These are phyloP conservation scores for Cantharis lateralis DNA, from an alignment of 2,888 invertebrate species.

Conservation along the genomic window DNA sequence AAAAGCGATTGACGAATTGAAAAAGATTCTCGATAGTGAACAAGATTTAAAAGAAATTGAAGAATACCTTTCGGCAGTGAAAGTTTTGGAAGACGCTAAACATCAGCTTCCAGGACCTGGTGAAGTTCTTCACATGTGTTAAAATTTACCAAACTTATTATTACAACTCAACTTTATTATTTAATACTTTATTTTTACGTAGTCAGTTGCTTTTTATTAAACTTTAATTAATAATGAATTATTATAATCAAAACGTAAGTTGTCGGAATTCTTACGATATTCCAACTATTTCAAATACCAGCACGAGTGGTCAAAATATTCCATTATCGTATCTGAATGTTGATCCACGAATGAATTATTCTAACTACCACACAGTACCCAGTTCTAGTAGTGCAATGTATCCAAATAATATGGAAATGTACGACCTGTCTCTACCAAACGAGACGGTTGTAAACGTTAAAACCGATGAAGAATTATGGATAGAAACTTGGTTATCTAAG, in stretches of 20 bases:
- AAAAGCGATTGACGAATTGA: constrained; percentile 78
- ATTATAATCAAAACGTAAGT: constrained; percentile 13
- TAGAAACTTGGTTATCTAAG: constrained; percentile 52
- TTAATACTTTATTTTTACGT: not conserved
- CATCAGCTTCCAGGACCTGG: constrained; percentile 59
- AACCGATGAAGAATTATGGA: constrained; percentile 51
- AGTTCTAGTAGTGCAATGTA: not conserved
- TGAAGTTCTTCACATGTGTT: constrained; percentile 40
- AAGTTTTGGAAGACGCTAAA: constrained; percentile 70
- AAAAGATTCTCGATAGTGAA: constrained; percentile 73
- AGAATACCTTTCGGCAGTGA: constrained; percentile 71
- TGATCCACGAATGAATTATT: constrained; percentile 32
- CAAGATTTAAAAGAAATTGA: constrained; percentile 75
- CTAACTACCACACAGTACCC: constrained; percentile 10
- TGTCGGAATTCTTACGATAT: not conserved
- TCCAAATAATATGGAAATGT: constrained; percentile 5
- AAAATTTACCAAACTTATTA: constrained; percentile 9
- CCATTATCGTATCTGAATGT: constrained; percentile 7
- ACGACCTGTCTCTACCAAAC: constrained; percentile 24
- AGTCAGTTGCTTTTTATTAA: constrained; percentile 4
- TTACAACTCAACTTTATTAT: not conserved
- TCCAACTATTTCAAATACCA: not conserved
- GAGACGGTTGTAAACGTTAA: constrained; percentile 29
- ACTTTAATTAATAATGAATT: constrained; percentile 26
- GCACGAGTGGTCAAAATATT: not conserved